These are phyloP conservation scores for Netelia inedita DNA, from an alignment of 2,888 invertebrate species.

Conservation along the genomic window DNA sequence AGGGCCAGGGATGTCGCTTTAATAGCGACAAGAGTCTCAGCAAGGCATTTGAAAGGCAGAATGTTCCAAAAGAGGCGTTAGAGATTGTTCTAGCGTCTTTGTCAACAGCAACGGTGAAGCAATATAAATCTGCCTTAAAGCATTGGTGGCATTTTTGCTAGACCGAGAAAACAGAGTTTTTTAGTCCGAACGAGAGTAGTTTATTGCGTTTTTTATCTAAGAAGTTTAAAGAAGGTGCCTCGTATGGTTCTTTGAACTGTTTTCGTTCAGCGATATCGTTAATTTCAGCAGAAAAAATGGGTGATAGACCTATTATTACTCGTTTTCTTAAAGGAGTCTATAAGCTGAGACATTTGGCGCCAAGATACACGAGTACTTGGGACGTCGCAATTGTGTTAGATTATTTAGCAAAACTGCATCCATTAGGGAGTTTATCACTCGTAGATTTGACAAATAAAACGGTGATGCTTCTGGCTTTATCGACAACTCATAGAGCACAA, in stretches of 20 bases:
- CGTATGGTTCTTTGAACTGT: slow-evolving; percentile 72
- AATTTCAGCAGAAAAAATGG: slow-evolving; percentile 65
- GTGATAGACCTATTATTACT: slow-evolving; percentile 64
- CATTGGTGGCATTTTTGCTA: slow-evolving; percentile 70
- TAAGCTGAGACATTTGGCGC: slow-evolving; percentile 63
- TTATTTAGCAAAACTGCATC: slow-evolving; percentile 25
- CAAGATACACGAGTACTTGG: slow-evolving; percentile 74
- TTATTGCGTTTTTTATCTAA: slow-evolving; percentile 32
- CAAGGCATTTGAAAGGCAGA: slow-evolving; percentile 65
- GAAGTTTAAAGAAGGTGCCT: slow-evolving; percentile 42
- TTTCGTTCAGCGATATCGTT: slow-evolving; percentile 73
- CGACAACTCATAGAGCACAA: slow-evolving; percentile 60
- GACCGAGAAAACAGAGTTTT: slow-evolving; percentile 11
- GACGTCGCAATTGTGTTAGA: slow-evolving; percentile 68
- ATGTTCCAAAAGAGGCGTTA: slow-evolving; percentile 55
- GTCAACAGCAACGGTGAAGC: slow-evolving; percentile 66
- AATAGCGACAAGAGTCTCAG: slow-evolving; percentile 71
- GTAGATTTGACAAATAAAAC: slow-evolving; percentile 68
- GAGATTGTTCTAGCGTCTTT: slow-evolving; percentile 67
- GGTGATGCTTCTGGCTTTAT: slow-evolving; percentile 65
- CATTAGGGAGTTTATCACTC: slow-evolving; percentile 32
- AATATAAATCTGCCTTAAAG: slow-evolving; percentile 69
- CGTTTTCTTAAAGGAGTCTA: slow-evolving; percentile 72
- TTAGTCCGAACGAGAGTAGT: slow-evolving; percentile 11
- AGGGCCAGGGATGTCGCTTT: too few species aligned